Evolutionary conservation across 2,888 invertebrate species (phyloP).

Genomic region (Hydroisotoma schaefferi): DNA sequence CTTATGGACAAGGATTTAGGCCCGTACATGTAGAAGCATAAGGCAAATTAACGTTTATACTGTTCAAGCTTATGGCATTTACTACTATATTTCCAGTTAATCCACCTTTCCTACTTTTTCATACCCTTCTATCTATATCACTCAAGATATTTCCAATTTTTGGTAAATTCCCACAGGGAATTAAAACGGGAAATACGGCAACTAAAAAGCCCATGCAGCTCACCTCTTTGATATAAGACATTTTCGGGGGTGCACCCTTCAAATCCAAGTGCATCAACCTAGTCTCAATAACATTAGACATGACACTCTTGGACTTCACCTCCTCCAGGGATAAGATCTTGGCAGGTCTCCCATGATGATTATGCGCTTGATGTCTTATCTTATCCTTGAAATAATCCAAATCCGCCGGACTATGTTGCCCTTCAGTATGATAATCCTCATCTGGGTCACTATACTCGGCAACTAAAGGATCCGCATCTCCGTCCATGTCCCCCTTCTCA

Average conservation of each 20-base stretch:
- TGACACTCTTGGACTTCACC: slow-evolving; percentile 35
- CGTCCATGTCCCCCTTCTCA: background rate
- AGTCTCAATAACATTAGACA: slow-evolving; percentile 47
- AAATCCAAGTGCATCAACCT: slow-evolving; percentile 69
- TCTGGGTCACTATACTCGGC: background rate
- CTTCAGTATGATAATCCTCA: slow-evolving; percentile 2
- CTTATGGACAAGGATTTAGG: no score
- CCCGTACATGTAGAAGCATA: no score
- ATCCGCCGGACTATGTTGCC: background rate
- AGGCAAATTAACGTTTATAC: no score
- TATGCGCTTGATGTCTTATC: slow-evolving; percentile 24
- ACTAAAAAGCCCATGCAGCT: slow-evolving; percentile 2
- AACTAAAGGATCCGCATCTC: background rate
- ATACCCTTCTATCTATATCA: no score
- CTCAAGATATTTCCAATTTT: background rate
- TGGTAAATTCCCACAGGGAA: background rate
- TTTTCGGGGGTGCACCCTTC: slow-evolving; percentile 69
- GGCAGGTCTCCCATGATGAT: slow-evolving; percentile 24
- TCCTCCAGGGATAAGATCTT: slow-evolving; percentile 30
- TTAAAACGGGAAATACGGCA: background rate
- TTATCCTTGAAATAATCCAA: slow-evolving; percentile 12
- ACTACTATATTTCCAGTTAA: no score
- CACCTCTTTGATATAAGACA: slow-evolving; percentile 58
- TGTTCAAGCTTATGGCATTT: no score
- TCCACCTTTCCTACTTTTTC: no score